Percentiles rank a stretch among this genome's conserved stretches.
phyloP scores from a whole-genome alignment of 2,113 vertebrate genomes.

The Antechinus stuartii region DNA sequence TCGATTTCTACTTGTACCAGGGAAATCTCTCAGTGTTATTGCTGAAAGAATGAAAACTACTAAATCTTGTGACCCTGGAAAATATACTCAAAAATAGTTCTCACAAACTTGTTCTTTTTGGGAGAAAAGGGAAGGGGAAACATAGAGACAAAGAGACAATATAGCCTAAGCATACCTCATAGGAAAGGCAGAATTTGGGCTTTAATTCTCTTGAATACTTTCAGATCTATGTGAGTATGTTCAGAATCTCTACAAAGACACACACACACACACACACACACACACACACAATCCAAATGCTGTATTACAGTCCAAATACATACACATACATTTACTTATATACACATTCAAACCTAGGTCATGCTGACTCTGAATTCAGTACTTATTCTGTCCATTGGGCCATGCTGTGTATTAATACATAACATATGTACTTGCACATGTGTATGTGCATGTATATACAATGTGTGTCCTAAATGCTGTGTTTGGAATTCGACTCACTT shows the following conservation, averaged over 20 bases:
- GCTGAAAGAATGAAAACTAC: slow-evolving; percentile 1
- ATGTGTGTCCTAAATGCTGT: background rate
- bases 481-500: background rate
- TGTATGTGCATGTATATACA: background rate
- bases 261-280: background rate
- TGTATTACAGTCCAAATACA: background rate
- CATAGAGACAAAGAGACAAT: background rate
- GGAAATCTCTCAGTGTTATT: slow-evolving; percentile 17
- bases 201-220: background rate
- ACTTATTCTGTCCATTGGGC: background rate
- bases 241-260: background rate
- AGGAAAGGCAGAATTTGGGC: background rate
- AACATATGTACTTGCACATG: background rate
- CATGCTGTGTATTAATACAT: background rate
- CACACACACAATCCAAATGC: background rate
- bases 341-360: background rate
- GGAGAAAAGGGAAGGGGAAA: background rate
- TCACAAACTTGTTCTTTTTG: background rate
- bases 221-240: background rate
- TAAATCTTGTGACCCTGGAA: background rate
- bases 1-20: slow-evolving; percentile 13
- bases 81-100: background rate
- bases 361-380: background rate
- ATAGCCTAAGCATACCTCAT: background rate
- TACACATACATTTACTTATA: background rate